Percentiles rank a stretch among this genome's conserved stretches.
Evolutionary conservation across 2,888 invertebrate genomes (phyloP).

Genomic region (Drosophila mayaguana): DNA sequence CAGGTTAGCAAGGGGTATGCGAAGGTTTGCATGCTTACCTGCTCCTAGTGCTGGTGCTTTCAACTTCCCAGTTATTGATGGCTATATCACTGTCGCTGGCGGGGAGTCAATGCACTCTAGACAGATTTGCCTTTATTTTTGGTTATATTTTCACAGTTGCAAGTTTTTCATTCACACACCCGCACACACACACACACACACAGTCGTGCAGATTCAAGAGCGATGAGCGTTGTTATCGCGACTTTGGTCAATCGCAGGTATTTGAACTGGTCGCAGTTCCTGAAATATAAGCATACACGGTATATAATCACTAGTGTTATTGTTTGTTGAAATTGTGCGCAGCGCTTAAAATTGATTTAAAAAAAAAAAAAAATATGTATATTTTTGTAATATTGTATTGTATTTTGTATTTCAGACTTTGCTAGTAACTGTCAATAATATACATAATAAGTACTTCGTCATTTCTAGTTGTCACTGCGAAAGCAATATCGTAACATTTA

Average conservation of each 20-base stretch:
- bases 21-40: slow-evolving; percentile 36
- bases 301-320: not conserved
- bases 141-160: slow-evolving; percentile 78
- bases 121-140: slow-evolving; percentile 60
- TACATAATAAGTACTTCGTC: not conserved
- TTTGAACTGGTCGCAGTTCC: slow-evolving; percentile 29
- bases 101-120: slow-evolving; percentile 49
- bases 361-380: not conserved
- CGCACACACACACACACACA: slow-evolving; percentile 43
- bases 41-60: slow-evolving; percentile 37
- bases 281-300: not conserved
- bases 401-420: not conserved
- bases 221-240: slow-evolving; percentile 35
- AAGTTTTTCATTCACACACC: slow-evolving; percentile 73
- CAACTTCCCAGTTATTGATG: slow-evolving; percentile 33
- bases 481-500: slow-evolving; percentile 9
- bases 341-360: no score
- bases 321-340: fast-evolving
- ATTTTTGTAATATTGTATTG: not conserved
- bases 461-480: slow-evolving; percentile 9
- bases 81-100: slow-evolving; percentile 21
- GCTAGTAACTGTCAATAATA: no score
- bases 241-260: slow-evolving; percentile 22
- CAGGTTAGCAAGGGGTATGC: not conserved
- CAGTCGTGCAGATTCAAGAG: slow-evolving; percentile 10